These are phyloP conservation scores for Drosophila hydei DNA, from an alignment of 1,140 invertebrate species.

Conservation along the genomic window DNA sequence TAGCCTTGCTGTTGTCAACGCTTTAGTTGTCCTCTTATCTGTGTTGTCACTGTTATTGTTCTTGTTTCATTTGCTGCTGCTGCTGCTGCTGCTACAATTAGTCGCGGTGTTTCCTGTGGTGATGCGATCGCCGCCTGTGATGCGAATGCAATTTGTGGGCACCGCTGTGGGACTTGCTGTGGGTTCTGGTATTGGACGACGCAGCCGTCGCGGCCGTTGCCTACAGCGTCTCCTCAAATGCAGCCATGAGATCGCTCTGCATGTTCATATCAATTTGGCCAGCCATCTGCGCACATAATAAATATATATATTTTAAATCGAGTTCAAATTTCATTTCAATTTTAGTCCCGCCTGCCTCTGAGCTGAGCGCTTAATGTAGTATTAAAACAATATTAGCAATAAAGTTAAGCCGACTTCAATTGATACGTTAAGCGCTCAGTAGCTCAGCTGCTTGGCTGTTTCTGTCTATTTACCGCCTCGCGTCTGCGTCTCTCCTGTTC, in stretches of 20 bases:
- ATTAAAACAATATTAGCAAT: too few species aligned
- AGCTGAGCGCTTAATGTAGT: too few species aligned
- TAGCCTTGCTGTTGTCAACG: slow-evolving; percentile 18
- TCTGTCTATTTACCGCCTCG: slow-evolving; percentile 91
- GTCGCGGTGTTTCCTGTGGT: slow-evolving; percentile 24
- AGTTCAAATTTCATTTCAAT: too few species aligned
- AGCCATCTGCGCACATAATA: slow-evolving; percentile 90
- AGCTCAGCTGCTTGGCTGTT: background rate
- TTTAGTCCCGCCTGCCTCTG: too few species aligned
- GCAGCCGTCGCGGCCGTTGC: slow-evolving; percentile 55
- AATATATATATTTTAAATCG: background rate
- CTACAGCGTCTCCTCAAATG: slow-evolving; percentile 97
- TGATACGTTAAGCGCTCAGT: too few species aligned
- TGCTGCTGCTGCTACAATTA: background rate
- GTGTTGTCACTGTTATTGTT: background rate
- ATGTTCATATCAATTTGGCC: slow-evolving; percentile 99
- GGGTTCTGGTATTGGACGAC: slow-evolving; percentile 30
- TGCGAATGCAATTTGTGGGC: slow-evolving; percentile 9
- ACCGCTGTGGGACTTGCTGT: slow-evolving; percentile 15
- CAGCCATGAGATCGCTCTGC: slow-evolving; percentile 98
- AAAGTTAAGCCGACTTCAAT: too few species aligned
- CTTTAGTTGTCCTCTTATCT: background rate
- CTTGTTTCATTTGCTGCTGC: background rate
- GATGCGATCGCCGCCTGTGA: slow-evolving; percentile 14
- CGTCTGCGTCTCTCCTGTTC: slow-evolving; percentile 95